Percentiles rank a stretch among this genome's conserved stretches.
Evolutionary conservation across 2,888 invertebrate genomes (phyloP).

Genomic region (Drymonia ruficornis): DNA sequence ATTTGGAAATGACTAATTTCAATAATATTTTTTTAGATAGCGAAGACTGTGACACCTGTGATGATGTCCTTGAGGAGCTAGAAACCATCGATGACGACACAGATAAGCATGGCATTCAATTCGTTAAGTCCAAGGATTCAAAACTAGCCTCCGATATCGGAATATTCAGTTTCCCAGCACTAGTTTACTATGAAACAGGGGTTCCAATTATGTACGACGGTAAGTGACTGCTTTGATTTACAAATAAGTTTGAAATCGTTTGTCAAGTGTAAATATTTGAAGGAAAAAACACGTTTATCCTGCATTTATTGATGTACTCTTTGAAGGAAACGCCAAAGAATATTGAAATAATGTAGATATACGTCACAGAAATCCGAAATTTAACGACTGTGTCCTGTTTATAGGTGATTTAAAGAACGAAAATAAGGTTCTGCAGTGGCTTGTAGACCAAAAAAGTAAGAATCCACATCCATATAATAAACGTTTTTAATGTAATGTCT

Average conservation of each 20-base stretch:
- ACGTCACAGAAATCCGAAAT: conserved; percentile 16
- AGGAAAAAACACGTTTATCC: background rate
- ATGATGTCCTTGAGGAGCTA: conserved; percentile 93
- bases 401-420: conserved; percentile 97
- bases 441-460: conserved; percentile 98
- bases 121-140: conserved; percentile 96
- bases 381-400: conserved; percentile 74
- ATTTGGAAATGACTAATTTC: conserved; percentile 2
- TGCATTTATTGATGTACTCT: background rate
- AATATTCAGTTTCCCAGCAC: conserved; percentile 95
- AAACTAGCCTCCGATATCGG: conserved; percentile 96
- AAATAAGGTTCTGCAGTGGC: conserved; percentile 98
- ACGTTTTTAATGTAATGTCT: conserved; percentile 49
- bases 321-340: background rate
- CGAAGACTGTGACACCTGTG: conserved; percentile 93
- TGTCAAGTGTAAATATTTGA: background rate
- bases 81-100: conserved; percentile 97
- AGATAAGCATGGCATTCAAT: conserved; percentile 96
- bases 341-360: conserved; percentile 3
- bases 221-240: conserved; percentile 77
- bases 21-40: conserved; percentile 84
- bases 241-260: background rate
- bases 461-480: conserved; percentile 85
- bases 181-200: conserved; percentile 97
- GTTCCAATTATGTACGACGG: conserved; percentile 98